Evolutionary conservation across 2,797 vertebrate genomes (phyloP), one percentile per base, ranked within the genome.

Genomic region (Peromyscus melanophrys): DNA sequence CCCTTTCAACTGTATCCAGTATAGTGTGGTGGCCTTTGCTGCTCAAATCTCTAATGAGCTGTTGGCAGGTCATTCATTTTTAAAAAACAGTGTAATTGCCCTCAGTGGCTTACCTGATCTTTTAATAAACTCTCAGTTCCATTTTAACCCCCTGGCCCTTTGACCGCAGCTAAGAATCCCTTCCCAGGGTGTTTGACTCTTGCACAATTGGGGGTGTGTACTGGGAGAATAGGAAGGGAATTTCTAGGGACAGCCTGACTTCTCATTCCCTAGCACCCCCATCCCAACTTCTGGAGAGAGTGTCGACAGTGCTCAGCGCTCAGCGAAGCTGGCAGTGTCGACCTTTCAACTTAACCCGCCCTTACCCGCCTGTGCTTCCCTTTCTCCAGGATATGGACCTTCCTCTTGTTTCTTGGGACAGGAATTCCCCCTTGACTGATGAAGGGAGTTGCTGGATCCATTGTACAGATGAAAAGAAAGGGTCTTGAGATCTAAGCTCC

Each of bases 121-220:
- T 97, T 93, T 97, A 96, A 90, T 96, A 97, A 93, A 93, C 87
- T 95, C 92, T 90, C 76, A 92, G 76, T 67, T 94, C 95, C 73
- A 80, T 93, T 78, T 95, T 76, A 89, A 87, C 63, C 37, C 52
- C 65, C 29, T 69, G 55, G 57, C 25, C 84, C 57, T 73, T 34
- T 96, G 25, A 37, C 27, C 43, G 8, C 87, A 23, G 31, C 31
- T 92, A 77, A 88, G 81, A 78, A 21, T 92, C 67, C 43, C 19
- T 81, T 80, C 89, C 40, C 34, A 23, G 29, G 21, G n/a, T 0
- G 5, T 40, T 46, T 23, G 65, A 8, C 80, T 84, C 76, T 71
- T 37, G 4, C 4, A 69, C 69, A 57, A 9, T 59, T 85, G 61
- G 34, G 63, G 0, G 81, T 23, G 9, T 16, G 19, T 2, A 11